Base-by-base conservation (phyloP, 2,888 invertebrate species). In the Zonitis immaculata region DNA sequence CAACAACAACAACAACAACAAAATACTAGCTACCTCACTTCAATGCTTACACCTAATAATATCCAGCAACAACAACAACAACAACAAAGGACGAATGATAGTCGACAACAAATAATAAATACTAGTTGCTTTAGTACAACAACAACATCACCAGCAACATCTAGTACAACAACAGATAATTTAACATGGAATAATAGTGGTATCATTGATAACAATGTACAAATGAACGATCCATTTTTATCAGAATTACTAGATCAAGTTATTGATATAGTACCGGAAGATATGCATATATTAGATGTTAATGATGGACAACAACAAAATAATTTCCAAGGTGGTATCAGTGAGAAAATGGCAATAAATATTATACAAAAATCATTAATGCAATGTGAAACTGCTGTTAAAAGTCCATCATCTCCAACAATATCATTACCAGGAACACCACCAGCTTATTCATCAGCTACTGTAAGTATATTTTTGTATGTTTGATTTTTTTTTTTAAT, bases 281-380 rank as follows among this genome's bases (percentile, higher is more conserved):
- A 73, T 55, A 66, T 72, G 60, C 78, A 77, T 62, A 65, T 80
- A 52, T 66, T 80, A 62, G 79, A 79, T 43, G 48, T 51, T 7
- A 47, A 55, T 9, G 64, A 63, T 20, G 62, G 57, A 26, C 66
- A 62, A 47, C 67, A 66, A 47, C 27, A 54, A n/a, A 64, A 61
- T 46, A 63, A 59, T 47, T 61, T 53, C 49, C 62, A 56, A 45
- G 64, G 61, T 11, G 79, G 78, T 50, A 76, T 83, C 66, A 84
- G 84, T 68, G 89, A 89, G 70, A 87, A 87, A 72, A 84, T 87
- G 76, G 90, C 89, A 57, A 95, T 95, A 59, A 90, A 87, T 70
- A 91, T 88, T 44, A 96, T 96, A 69, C 90, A 92, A 70, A 88
- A 91, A 73, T 90, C 89, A 66, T 79, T 96, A 68, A 95, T 95